Conservation (phyloP, 2,113 vertebrate species). For the Microcebus griseorufus region DNA sequence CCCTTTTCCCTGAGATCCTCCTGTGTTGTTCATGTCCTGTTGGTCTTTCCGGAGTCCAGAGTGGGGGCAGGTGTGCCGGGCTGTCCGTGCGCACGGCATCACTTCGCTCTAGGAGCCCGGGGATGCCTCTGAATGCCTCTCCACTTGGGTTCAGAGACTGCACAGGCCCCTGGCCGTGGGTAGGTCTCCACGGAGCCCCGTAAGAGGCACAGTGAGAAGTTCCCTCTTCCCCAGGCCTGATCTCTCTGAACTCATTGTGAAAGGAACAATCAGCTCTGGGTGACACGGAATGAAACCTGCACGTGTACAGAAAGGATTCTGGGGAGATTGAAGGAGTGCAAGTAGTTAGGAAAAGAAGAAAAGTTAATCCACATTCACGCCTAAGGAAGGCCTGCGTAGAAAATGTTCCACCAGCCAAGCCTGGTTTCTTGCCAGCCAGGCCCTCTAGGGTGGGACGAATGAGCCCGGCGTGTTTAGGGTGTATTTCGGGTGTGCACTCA, state of each 20-base stretch:
- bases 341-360: neutral
- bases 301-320: neutral
- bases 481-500: neutral
- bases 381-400: neutral
- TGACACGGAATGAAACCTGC: neutral
- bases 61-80: neutral
- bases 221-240: neutral
- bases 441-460: neutral
- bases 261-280: neutral
- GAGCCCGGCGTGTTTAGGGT: neutral
- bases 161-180: neutral
- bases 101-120: neutral
- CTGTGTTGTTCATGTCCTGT: neutral
- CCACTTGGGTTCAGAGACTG: neutral
- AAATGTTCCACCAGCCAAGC: neutral
- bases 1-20: neutral
- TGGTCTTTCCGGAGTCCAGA: neutral
- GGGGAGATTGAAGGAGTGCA: neutral
- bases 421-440: neutral
- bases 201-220: neutral
- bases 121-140: neutral
- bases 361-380: neutral
- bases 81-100: neutral
- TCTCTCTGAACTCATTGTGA: neutral
- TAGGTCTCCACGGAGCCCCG: neutral